Evolutionary conservation across 1,140 invertebrate genomes (phyloP), one percentile per base, ranked within the genome.

Genomic region (Megalonaias nervosa): DNA sequence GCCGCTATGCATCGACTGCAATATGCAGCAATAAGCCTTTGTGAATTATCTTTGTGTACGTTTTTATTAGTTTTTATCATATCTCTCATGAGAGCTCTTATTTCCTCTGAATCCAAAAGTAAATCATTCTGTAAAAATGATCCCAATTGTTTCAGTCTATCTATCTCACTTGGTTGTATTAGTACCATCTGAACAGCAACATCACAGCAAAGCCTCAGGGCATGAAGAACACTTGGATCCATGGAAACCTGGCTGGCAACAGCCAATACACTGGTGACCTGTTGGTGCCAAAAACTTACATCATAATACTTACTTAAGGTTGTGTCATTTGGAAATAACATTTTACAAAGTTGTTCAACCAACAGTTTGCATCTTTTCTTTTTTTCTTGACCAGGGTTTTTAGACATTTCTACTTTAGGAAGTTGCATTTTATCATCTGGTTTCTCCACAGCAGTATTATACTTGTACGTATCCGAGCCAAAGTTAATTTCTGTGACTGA

Each of bases 161-260:
- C 16, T 23, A 12, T 9, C 2, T 64, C 19, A 19, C 66, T 21
- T 19, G n/a, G 23, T 65, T 48, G 31, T 26, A 21, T 21, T 4
- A 59, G 31, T n/a, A 76, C 58, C 12, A 71, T 12, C 16, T 55
- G 12, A 13, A 12, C 48, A 13, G 67, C 61, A 13, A 76, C 13
- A 16, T 76, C 75, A 17, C 14, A 21, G 48, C 75, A 71, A 64
- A 76, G 13, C 12, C 68, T 38, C 17, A 76, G 26, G n/a, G 67
- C 62, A 38, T 76, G 67, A 2, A 68, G 21, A 67, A 58, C 16
- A 12, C 11, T 60, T 38, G 73, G 58, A 38, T 56, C 56, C 17
- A 38, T 55, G n/a, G 65, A 75, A 19, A 75, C 59, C 5, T 75
- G 56, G 5, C 13, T 38, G 31, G 73, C 73, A 11, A 68, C 6